These are phyloP conservation scores for Bradysia coprophila DNA, from an alignment of 1,140 invertebrate species.

Conservation along the genomic window DNA sequence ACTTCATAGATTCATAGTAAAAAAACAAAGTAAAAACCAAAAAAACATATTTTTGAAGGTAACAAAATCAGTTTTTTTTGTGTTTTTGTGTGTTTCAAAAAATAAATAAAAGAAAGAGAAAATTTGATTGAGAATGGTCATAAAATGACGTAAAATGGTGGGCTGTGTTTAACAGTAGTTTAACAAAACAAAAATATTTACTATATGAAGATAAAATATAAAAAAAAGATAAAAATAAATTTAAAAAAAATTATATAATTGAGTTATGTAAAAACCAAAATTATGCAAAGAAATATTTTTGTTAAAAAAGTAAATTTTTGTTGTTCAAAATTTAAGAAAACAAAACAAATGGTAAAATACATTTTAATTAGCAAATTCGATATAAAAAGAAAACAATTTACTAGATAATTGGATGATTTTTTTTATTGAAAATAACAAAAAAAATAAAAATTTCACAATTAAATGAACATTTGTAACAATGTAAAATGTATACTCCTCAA, in stretches of 20 bases:
- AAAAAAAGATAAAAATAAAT: slow-evolving; percentile 2
- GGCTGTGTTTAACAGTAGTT: slow-evolving; percentile 4
- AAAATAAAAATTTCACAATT: too few relatives aligned
- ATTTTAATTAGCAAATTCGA: too few relatives aligned
- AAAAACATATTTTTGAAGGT: neutral
- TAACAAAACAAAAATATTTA: slow-evolving; percentile 5
- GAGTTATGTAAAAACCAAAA: slow-evolving; percentile 6
- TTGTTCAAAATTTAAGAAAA: neutral
- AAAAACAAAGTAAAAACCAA: neutral
- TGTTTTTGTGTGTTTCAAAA: neutral
- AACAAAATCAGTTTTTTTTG: neutral
- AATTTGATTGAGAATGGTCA: slow-evolving; percentile 1
- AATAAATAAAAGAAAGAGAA: neutral
- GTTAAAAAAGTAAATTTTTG: slow-evolving; percentile 8
- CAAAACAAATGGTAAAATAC: slow-evolving; percentile 5
- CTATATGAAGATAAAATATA: neutral
- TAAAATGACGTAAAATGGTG: slow-evolving; percentile 5
- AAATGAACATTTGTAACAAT: too few relatives aligned
- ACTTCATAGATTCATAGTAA: neutral
- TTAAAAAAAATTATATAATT: slow-evolving; percentile 2
- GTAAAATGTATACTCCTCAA: too few relatives aligned
- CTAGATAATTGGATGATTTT: too few relatives aligned
- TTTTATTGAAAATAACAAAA: too few relatives aligned
- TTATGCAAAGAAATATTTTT: slow-evolving; percentile 5
- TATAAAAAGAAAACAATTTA: too few relatives aligned